Evolutionary conservation across 2,113 vertebrate species (phyloP).

Genomic region (Paradoxurus hermaphroditus): DNA sequence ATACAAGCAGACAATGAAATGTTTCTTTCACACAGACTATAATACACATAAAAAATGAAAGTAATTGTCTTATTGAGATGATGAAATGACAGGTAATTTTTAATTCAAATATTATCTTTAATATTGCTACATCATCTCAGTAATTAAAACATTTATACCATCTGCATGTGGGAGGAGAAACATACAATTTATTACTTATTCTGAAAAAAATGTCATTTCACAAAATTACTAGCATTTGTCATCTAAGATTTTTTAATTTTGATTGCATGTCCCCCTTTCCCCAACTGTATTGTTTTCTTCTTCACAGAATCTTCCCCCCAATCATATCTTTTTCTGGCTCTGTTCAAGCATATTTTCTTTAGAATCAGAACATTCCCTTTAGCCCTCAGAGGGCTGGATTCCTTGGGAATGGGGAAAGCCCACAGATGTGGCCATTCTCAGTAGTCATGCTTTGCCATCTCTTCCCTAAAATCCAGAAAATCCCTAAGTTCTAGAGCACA

Average conservation of each 20-base stretch:
- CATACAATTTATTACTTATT: conserved; percentile 70
- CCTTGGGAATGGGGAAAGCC: neutral
- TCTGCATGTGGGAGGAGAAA: conserved; percentile 57
- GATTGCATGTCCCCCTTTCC: neutral
- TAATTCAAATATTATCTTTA: conserved; percentile 38
- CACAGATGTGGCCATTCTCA: neutral
- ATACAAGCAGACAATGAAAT: conserved; percentile 1
- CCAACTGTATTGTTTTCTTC: neutral
- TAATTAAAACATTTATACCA: conserved; percentile 59
- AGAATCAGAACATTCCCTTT: neutral
- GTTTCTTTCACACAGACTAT: conserved; percentile 13
- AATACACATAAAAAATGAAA: neutral
- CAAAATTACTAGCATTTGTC: neutral
- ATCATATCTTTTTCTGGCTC: neutral
- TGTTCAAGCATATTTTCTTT: neutral
- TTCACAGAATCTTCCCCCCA: neutral
- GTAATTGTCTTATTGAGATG: neutral
- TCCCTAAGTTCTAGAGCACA: neutral
- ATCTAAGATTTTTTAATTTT: neutral
- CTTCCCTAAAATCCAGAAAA: neutral
- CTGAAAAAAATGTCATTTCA: conserved; percentile 31
- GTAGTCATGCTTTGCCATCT: neutral
- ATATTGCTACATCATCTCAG: conserved; percentile 10
- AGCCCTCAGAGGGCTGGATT: neutral
- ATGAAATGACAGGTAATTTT: conserved; percentile 33